phyloP scores from a whole-genome alignment of 2,113 vertebrate species.

The Dolichotis patagonum region DNA sequence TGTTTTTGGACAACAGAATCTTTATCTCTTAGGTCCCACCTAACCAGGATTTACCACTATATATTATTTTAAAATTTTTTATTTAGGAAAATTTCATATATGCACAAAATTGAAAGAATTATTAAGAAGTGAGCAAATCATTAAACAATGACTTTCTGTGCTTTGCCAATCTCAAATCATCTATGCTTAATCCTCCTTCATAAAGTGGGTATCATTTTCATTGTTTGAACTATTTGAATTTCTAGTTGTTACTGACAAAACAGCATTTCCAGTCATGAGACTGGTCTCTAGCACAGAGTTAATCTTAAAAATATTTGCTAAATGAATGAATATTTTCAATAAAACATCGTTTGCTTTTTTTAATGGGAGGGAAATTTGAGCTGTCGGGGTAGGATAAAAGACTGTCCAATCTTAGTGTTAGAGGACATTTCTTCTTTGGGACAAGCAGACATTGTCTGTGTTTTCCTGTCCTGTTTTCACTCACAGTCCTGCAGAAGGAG shows the following conservation, averaged over 20 bases:
- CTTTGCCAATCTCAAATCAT: neutral
- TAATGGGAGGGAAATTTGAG: neutral
- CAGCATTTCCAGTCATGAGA: neutral
- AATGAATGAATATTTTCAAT: neutral
- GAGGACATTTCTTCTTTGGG: neutral
- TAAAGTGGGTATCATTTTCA: neutral
- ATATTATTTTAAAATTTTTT: neutral
- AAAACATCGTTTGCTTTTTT: neutral
- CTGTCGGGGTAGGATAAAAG: neutral
- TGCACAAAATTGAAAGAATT: neutral
- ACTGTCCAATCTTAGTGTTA: neutral
- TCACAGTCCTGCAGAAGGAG: neutral
- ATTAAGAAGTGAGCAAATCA: neutral
- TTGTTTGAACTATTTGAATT: neutral
- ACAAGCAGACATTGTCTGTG: neutral
- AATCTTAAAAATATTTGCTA: slow-evolving; percentile 27
- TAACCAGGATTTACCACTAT: neutral
- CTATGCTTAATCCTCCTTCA: neutral
- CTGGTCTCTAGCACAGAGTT: neutral
- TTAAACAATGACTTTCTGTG: neutral
- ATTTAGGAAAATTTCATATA: slow-evolving; percentile 9
- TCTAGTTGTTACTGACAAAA: slow-evolving; percentile 24
- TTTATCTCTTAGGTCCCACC: neutral
- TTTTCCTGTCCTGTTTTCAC: neutral
- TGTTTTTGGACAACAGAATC: neutral